Base-by-base conservation (phyloP, 53 echinoderm and acorn worm genomes). In the Patiria pectinifera region DNA sequence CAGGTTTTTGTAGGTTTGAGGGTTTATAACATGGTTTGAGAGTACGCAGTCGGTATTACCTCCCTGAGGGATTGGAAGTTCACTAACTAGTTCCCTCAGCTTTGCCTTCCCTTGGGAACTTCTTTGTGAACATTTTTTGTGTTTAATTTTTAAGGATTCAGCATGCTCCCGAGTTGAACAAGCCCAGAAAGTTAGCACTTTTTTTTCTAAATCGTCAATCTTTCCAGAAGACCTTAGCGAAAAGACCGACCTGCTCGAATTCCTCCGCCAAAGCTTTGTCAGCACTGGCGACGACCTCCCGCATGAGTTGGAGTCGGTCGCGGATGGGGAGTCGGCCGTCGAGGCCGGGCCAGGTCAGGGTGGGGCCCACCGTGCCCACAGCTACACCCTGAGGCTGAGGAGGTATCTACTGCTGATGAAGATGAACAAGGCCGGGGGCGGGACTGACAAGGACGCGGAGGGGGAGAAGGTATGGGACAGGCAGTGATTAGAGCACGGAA, bases 191-290 rank as follows among this genome's bases (percentile, higher is more conserved):
- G 35, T 53, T 66, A 18, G 66, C 3, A 11, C 0, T 13, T 66
- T 66, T 66, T 2, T 14, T 66, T 66, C 19, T 11, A 4, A 3
- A 59, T 10, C 1, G 4, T 61, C n/a, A 4, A 13, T 85, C 35
- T 45, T 80, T 80, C 62, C 84, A 92, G 93, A 24, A 69, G n/a
- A 78, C 77, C 43, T 92, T 82, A 71, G 93, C 59, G 19, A 80
- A 45, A 92, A 87, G 71, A 43, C 59, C 70, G 93, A 92, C 70
- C 58, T 78, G 86, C 45, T 92, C 3, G 93, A 92, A 70, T 87
- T 76, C 79, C n/a, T 92, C 82, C 80, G 93, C 35, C 93, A 92
- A 58, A 82, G 14, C 14, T 22, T 21, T 11, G 35, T 86, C 16
- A 79, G 5, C 21, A 48, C 86, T 66, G 77, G 53, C 87, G 35